phyloP scores from a whole-genome alignment of 2,113 vertebrate species.

The Tupaia chinensis region DNA sequence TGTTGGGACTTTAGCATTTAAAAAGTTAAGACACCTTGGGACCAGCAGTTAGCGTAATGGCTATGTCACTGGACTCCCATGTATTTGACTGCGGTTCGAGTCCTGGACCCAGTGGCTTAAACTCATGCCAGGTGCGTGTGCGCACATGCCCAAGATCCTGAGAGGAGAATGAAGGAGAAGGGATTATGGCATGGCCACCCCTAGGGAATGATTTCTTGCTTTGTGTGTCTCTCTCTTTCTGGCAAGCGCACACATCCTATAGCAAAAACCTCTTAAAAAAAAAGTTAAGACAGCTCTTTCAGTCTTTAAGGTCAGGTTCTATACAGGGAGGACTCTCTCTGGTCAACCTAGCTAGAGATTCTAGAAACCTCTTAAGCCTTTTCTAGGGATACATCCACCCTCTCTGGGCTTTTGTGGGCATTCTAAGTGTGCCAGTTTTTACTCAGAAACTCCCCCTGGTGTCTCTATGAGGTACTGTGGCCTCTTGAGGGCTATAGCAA shows the following conservation, averaged over 20 bases:
- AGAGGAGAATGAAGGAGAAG: no score
- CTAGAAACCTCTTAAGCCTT: background rate
- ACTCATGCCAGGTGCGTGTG: no score
- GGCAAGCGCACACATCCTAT: no score
- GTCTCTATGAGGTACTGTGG: background rate
- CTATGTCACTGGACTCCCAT: no score
- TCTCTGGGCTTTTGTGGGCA: background rate
- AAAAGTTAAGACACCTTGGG: background rate
- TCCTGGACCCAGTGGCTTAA: no score
- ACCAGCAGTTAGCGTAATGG: no score
- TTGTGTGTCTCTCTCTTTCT: no score
- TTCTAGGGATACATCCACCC: accelerated
- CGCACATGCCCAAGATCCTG: no score
- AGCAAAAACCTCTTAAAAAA: no score
- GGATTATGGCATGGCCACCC: no score
- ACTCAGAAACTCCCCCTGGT: background rate
- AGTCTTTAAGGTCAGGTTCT: background rate
- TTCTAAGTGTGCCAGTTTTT: background rate
- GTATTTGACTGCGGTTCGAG: no score
- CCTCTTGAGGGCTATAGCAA: background rate
- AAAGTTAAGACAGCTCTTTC: background rate
- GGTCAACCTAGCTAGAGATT: background rate
- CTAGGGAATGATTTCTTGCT: no score
- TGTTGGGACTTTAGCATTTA: background rate
- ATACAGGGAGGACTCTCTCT: background rate